Percentiles rank a stretch among this genome's conserved stretches.
Conservation (phyloP, 2,888 invertebrate genomes). For the Kryphioiulus occultus region DNA sequence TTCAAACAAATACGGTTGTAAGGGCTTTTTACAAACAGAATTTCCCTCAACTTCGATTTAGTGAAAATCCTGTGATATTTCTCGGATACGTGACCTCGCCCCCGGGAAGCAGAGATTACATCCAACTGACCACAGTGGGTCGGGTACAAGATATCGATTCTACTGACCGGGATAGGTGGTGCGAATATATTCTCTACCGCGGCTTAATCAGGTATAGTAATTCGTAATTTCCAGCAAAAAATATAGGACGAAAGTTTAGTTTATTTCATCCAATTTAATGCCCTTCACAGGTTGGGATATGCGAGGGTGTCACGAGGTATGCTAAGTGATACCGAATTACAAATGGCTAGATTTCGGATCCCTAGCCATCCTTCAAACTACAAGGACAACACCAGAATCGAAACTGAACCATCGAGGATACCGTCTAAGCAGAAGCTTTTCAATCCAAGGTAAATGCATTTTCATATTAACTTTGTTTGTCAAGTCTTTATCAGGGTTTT, state of each 20-base stretch:
- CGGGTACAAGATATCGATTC: conserved; percentile 62
- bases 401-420: conserved; percentile 38
- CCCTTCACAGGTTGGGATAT: conserved; percentile 49
- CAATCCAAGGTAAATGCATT: not conserved
- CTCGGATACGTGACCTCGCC: conserved; percentile 63
- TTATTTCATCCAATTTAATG: too few relatives aligned
- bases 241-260: too few relatives aligned
- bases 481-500: too few relatives aligned
- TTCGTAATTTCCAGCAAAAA: not conserved
- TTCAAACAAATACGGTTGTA: not conserved
- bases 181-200: conserved; percentile 64
- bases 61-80: conserved; percentile 62
- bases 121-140: conserved; percentile 58
- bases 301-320: conserved; percentile 50
- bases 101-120: conserved; percentile 61
- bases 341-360: conserved; percentile 52
- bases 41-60: conserved; percentile 52
- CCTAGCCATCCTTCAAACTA: conserved; percentile 45
- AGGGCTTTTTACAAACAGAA: not conserved
- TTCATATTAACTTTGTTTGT: too few relatives aligned
- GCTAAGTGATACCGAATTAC: conserved; percentile 52
- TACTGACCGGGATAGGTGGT: conserved; percentile 61
- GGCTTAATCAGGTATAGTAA: conserved; percentile 56
- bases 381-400: conserved; percentile 44
- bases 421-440: not conserved